A percentile compares a stretch with the other conserved stretches of the same genome.
These are phyloP conservation scores for Pantherophis alleghaniensis DNA, from an alignment of 2,797 vertebrate genomes.

Conservation along the genomic window DNA sequence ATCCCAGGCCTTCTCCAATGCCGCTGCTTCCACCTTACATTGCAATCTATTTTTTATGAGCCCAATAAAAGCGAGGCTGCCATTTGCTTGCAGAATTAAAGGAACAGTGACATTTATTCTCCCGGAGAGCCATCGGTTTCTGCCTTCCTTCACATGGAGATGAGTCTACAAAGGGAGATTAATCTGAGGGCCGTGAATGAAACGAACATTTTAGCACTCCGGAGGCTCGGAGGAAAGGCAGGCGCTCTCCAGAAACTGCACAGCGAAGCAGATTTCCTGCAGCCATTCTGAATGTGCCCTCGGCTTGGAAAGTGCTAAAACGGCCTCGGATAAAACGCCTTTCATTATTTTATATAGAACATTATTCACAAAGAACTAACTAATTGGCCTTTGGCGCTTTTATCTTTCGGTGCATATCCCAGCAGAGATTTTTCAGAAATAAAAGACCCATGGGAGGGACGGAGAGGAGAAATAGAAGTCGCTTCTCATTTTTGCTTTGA, in stretches of 20 bases:
- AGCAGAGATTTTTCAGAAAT: neutral
- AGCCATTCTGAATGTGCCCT: neutral
- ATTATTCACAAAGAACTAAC: neutral
- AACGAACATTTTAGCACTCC: neutral
- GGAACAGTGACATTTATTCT: slow-evolving; percentile 26
- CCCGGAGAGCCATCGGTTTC: slow-evolving; percentile 7
- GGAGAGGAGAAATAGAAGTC: neutral
- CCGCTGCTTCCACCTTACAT: neutral
- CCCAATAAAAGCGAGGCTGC: neutral
- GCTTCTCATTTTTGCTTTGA: neutral
- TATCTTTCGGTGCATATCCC: neutral
- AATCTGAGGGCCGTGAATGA: slow-evolving; percentile 34
- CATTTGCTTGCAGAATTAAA: slow-evolving; percentile 15
- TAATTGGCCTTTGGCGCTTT: slow-evolving; percentile 13
- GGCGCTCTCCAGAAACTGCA: neutral
- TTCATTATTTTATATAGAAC: neutral
- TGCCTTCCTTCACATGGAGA: slow-evolving; percentile 35
- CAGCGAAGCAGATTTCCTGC: neutral
- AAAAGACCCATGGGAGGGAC: neutral
- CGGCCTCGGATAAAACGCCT: slow-evolving; percentile 8
- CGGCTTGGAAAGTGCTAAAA: neutral
- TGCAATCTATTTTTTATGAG: slow-evolving; percentile 14
- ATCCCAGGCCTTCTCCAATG: slow-evolving; percentile 17
- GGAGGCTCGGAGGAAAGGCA: slow-evolving; percentile 19
- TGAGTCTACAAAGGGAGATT: slow-evolving; percentile 28